A percentile compares a stretch with the other conserved stretches of the same genome.
These are phyloP conservation scores for Agonum fuliginosum DNA, from an alignment of 2,888 invertebrate species.

Conservation along the genomic window DNA sequence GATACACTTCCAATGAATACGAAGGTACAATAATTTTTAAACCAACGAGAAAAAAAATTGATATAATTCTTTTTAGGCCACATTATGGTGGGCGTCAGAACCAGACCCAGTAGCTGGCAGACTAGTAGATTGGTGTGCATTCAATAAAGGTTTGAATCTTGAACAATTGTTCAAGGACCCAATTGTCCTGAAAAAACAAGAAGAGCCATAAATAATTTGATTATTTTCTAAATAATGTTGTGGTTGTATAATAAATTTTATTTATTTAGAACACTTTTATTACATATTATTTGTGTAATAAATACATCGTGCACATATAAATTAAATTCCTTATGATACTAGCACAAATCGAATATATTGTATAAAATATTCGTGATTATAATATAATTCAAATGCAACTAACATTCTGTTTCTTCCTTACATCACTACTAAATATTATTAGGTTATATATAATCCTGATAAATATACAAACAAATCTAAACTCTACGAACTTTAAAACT, in stretches of 20 bases:
- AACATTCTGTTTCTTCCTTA: not conserved
- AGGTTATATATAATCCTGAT: not conserved
- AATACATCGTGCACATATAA: constrained; percentile 43
- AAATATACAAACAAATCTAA: constrained; percentile 16
- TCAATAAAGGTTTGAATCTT: constrained; percentile 73
- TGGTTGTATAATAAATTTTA: not conserved
- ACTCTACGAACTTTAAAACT: constrained; percentile 44
- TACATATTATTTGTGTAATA: constrained; percentile 31
- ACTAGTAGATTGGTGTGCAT: constrained; percentile 74
- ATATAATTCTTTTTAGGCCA: constrained; percentile 68
- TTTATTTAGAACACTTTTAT: constrained; percentile 4
- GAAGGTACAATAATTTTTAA: constrained; percentile 71
- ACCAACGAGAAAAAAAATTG: no score
- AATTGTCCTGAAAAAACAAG: constrained; percentile 14
- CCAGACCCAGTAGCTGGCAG: constrained; percentile 70
- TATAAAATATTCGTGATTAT: constrained; percentile 32
- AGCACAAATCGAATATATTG: constrained; percentile 23
- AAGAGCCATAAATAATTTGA: not conserved
- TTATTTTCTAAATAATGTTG: not conserved
- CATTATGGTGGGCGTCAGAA: constrained; percentile 73
- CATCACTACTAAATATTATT: not conserved
- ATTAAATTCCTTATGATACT: not conserved
- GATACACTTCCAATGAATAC: constrained; percentile 74
- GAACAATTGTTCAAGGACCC: constrained; percentile 69
- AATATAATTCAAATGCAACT: constrained; percentile 11